Conservation (phyloP, 2,113 vertebrate species). For the Petrocephalus zakoni region DNA sequence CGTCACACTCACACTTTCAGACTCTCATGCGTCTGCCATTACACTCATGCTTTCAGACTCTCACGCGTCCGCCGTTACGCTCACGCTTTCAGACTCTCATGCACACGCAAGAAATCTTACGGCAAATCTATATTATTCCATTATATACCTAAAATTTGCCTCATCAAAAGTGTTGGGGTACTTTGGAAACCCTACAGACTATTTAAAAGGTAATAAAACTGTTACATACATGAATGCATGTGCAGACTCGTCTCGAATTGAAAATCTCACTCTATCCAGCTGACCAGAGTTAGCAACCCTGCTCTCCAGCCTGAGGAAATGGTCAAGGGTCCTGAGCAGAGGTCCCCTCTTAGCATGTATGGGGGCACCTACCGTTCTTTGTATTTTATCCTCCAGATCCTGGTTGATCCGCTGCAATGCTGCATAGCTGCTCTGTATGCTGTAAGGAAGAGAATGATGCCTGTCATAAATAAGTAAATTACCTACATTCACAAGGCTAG, state of each 20-base stretch:
- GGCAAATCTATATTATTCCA: background rate
- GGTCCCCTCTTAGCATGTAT: background rate
- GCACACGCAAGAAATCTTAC: background rate
- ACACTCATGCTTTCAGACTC: background rate
- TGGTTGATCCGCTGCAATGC: conserved; percentile 93
- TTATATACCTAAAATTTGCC: background rate
- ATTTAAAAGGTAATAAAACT: background rate
- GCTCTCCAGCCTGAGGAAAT: background rate
- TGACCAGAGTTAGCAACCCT: background rate
- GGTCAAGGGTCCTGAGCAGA: background rate
- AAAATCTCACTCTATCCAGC: background rate
- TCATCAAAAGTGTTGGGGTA: background rate
- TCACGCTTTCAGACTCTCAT: background rate
- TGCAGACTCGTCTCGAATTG: background rate
- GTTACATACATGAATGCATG: background rate
- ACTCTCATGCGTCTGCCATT: background rate
- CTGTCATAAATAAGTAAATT: background rate
- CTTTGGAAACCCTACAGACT: background rate
- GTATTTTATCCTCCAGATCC: conserved; percentile 95
- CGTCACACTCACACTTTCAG: too few relatives aligned
- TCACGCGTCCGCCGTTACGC: background rate
- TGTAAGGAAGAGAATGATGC: conserved; percentile 40
- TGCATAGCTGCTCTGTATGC: conserved; percentile 95
- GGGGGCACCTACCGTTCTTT: conserved; percentile 59
- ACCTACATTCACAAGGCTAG: background rate